A percentile compares a stretch with the other conserved stretches of the same genome.
Evolutionary conservation across 2,113 vertebrate species (phyloP).

Genomic region (Falco punctatus): DNA sequence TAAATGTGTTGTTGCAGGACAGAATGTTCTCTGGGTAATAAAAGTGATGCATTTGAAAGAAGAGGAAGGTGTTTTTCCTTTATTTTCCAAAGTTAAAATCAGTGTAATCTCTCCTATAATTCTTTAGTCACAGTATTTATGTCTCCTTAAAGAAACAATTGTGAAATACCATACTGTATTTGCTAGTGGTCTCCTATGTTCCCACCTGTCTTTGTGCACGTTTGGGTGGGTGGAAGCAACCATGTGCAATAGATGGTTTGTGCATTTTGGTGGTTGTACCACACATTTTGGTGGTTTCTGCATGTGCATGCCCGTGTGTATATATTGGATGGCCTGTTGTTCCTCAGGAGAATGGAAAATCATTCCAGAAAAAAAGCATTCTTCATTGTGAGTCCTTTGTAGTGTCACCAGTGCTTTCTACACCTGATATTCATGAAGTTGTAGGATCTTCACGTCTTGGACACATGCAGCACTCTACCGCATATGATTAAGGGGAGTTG

Average conservation of each 20-base stretch:
- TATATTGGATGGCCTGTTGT: neutral
- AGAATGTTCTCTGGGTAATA: neutral
- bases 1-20: neutral
- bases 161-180: neutral
- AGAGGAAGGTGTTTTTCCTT: neutral
- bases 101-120: neutral
- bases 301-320: neutral
- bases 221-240: neutral
- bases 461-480: fast-evolving
- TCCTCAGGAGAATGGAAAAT: neutral
- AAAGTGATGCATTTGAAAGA: neutral
- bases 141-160: neutral
- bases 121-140: neutral
- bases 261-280: neutral
- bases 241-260: neutral
- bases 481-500: neutral
- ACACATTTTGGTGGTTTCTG: neutral
- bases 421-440: neutral
- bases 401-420: neutral
- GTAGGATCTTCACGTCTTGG: neutral
- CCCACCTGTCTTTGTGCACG: neutral
- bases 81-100: neutral
- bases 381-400: neutral
- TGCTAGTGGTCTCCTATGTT: neutral
- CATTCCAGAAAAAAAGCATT: neutral